These are phyloP conservation scores for Ophion costatus DNA, from an alignment of 2,888 invertebrate genomes.

Conservation along the genomic window DNA sequence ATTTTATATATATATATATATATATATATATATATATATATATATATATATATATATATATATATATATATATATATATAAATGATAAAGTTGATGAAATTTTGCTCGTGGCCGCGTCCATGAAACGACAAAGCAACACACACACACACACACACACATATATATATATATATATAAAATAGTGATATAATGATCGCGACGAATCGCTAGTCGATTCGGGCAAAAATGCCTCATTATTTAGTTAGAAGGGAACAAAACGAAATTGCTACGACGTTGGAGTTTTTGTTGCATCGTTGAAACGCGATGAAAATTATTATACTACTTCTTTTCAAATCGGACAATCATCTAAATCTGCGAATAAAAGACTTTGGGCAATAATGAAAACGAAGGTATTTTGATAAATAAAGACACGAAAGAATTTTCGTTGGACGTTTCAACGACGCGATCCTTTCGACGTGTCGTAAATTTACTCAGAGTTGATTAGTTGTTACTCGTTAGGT, in stretches of 20 bases:
- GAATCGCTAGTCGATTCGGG: constrained; percentile 63
- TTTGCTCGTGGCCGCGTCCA: neutral
- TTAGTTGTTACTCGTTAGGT: constrained; percentile 50
- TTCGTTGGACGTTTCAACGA: neutral
- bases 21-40: constrained; percentile 16
- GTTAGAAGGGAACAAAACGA: constrained; percentile 10
- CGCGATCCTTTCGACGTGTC: neutral
- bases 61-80: constrained; percentile 28
- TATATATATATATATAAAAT: neutral
- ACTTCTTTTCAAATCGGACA: neutral
- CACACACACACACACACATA: neutral
- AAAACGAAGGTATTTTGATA: neutral
- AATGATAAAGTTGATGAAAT: constrained; percentile 22
- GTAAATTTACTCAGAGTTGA: constrained; percentile 39
- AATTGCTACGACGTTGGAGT: neutral
- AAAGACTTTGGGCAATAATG: neutral
- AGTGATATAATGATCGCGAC: constrained; percentile 6
- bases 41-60: constrained; percentile 23
- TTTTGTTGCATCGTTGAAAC: neutral
- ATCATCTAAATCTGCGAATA: neutral
- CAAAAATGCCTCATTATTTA: constrained; percentile 35
- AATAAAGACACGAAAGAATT: neutral
- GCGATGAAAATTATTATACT: neutral
- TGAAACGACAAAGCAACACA: neutral
- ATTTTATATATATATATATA: constrained; percentile 15